A percentile compares a stretch with the other conserved stretches of the same genome.
Conservation (phyloP, 2,113 vertebrate genomes). For the Lophochroa leadbeateri region DNA sequence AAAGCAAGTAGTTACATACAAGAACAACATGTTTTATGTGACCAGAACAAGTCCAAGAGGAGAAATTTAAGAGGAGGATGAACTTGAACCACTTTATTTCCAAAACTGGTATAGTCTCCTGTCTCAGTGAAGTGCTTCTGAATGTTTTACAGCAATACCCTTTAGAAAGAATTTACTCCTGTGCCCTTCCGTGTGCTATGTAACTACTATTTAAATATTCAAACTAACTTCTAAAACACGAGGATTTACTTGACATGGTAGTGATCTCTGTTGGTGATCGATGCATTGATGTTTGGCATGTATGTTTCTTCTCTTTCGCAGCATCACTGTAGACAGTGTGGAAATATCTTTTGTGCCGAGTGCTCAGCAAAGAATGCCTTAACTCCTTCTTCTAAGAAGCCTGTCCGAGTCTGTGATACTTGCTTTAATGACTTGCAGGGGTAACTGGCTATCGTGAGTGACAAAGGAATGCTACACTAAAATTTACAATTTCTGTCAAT, state of each 20-base stretch:
- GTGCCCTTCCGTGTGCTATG: neutral
- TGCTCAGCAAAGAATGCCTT: conserved; percentile 93
- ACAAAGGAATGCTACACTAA: conserved; percentile 62
- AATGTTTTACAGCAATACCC: neutral
- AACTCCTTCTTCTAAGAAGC: conserved; percentile 97
- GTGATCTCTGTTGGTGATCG: neutral
- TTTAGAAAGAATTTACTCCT: neutral
- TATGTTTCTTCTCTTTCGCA: conserved; percentile 69
- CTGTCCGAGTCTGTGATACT: conserved; percentile 92
- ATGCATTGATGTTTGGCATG: neutral
- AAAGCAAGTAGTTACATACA: neutral
- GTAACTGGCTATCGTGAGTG: conserved; percentile 67
- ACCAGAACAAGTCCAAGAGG: neutral
- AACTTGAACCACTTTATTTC: neutral
- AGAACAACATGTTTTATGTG: neutral
- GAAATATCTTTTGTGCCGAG: conserved; percentile 97
- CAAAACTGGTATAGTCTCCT: neutral
- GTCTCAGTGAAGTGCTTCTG: neutral
- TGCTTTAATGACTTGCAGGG: conserved; percentile 95
- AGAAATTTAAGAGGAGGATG: neutral
- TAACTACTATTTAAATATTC: neutral
- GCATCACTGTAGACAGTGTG: conserved; percentile 98
- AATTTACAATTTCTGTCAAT: conserved; percentile 78
- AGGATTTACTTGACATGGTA: neutral
- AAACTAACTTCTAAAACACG: neutral